These are phyloP conservation scores for Antechinus stuartii DNA, from an alignment of 2,113 vertebrate genomes.

Conservation along the genomic window DNA sequence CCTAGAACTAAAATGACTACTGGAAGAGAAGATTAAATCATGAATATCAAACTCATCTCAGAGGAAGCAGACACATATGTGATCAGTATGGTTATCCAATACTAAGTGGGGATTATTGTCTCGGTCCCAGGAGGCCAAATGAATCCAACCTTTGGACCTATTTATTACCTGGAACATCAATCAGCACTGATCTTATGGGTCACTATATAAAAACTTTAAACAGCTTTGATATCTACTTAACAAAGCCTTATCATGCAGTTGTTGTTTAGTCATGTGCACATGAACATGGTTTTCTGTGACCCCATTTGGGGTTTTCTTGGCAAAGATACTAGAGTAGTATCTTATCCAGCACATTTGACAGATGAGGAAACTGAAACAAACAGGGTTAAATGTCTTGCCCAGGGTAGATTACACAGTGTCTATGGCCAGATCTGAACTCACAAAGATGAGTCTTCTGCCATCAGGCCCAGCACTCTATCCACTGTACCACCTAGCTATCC, in stretches of 20 bases:
- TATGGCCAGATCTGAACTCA: too few species aligned
- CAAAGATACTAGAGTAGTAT: too few species aligned
- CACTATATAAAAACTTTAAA: not conserved
- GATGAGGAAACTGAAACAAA: too few species aligned
- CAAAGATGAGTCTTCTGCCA: not conserved
- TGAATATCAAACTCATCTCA: not conserved
- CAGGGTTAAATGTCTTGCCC: too few species aligned
- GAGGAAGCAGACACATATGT: not conserved
- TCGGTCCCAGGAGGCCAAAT: not conserved
- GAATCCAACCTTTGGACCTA: not conserved
- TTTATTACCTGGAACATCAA: not conserved
- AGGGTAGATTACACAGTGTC: too few species aligned
- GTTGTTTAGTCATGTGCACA: too few species aligned
- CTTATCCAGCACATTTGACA: too few species aligned
- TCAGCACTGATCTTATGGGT: not conserved
- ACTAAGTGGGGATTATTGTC: not conserved
- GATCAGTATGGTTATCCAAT: not conserved
- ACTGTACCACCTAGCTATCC: not conserved
- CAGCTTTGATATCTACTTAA: too few species aligned
- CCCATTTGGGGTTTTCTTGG: too few species aligned
- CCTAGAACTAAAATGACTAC: not conserved
- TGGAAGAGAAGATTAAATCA: not conserved
- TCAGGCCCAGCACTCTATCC: not conserved
- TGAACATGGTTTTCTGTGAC: too few species aligned
- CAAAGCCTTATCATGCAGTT: too few species aligned